These are phyloP conservation scores for Panulirus ornatus DNA, from an alignment of 1,140 invertebrate genomes.

Conservation along the genomic window DNA sequence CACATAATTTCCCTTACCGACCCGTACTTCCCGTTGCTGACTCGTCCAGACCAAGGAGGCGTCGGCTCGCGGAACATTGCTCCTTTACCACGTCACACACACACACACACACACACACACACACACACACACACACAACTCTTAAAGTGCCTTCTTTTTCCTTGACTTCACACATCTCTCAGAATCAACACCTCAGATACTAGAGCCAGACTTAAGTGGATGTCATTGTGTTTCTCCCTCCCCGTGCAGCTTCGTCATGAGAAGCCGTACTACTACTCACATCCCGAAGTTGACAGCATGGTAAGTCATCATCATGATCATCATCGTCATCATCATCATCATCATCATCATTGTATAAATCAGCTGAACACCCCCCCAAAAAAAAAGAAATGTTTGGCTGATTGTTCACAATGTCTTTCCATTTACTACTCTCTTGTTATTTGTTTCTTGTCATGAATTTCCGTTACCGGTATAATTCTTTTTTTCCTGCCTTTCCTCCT, in stretches of 20 bases:
- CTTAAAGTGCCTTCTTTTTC: not conserved
- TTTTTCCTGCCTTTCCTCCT: not conserved
- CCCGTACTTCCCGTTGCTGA: not conserved
- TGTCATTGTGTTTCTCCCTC: conserved; percentile 52
- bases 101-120: not conserved
- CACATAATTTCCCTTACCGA: not conserved
- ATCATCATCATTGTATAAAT: not conserved
- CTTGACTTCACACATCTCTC: not conserved
- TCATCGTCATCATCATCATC: not conserved
- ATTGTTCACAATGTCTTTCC: no score
- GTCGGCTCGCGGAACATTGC: no score
- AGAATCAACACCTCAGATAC: not conserved
- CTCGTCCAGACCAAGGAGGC: not conserved
- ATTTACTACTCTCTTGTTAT: not conserved
- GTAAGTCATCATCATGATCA: conserved; percentile 82
- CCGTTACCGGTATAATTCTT: not conserved
- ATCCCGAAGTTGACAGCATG: conserved; percentile 98
- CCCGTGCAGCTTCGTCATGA: conserved; percentile 94
- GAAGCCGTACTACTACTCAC: conserved; percentile 98
- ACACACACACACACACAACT: not conserved
- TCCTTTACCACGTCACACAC: not conserved
- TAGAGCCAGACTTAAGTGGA: conserved; percentile 33
- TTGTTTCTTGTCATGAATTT: not conserved
- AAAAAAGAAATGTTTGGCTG: no score
- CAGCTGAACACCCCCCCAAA: not conserved